A percentile compares a stretch with the other conserved stretches of the same genome.
Conservation (phyloP, 2,113 vertebrate species). For the Rallus limicola region DNA sequence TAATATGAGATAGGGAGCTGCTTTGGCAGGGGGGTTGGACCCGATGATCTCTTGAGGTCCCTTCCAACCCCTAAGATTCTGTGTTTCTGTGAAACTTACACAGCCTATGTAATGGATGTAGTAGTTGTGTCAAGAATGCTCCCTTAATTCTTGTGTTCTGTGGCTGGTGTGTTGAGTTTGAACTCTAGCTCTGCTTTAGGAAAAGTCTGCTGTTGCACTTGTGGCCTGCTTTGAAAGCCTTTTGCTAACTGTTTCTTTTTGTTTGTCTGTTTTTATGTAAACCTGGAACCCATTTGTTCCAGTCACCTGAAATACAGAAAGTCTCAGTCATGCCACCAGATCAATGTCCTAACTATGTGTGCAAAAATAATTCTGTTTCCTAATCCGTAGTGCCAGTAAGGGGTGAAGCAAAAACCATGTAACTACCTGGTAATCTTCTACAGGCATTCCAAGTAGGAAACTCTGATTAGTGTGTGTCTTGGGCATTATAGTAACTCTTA, state of each 20-base stretch:
- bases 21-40: no score
- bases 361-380: neutral
- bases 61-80: no score
- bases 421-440: neutral
- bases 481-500: neutral
- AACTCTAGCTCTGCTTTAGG: neutral
- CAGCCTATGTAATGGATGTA: neutral
- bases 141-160: neutral
- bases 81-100: fast-evolving
- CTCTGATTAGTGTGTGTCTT: neutral
- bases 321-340: neutral
- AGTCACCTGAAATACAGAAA: neutral
- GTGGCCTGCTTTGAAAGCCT: neutral
- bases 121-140: neutral
- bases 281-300: neutral
- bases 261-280: neutral
- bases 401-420: neutral
- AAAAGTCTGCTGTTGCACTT: neutral
- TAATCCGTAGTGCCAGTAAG: neutral
- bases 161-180: neutral
- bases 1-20: no score
- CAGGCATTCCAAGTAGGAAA: neutral
- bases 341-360: neutral
- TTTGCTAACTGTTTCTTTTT: neutral
- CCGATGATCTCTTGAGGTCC: no score